Evolutionary conservation across 2,797 vertebrate genomes (phyloP), one percentile per base, ranked within the genome.

Genomic region (Peromyscus nudipes): DNA sequence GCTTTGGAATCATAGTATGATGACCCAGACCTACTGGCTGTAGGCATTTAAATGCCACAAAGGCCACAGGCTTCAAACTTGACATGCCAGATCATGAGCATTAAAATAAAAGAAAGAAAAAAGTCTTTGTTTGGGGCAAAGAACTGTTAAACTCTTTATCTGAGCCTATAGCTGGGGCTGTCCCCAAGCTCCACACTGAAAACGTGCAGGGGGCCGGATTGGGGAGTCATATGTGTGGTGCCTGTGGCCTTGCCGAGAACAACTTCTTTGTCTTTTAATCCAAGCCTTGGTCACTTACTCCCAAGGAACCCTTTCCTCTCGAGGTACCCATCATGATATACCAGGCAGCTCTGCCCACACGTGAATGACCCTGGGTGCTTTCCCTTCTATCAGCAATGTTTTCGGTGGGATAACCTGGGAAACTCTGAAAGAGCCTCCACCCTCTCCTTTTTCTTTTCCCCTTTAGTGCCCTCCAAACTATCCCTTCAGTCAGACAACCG

Each of bases 121-220:
- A 95, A 92, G 23, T 16, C 9, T 81, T 31, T 88, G 40, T 81
- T 31, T 88, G 40, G 82, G 97, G 79, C 96, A 98, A 69, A 97
- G 94, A 97, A 98, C 98, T 99, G 98, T 98, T 99, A 95, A 98
- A 98, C 90, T 98, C 97, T 85, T 98, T 98, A 99, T 98, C 98
- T 98, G 99, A 98, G 98, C 99, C 99, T 98, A 98, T 98, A 99
- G 99, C 99, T 98, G 98, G 97, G 97, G 98, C 98, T 99, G 99
- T 99, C 98, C 98, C 98, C 97, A 98, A 99, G 98, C 97, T 77
- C 97, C 98, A 85, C 96, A 98, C 92, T 99, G 97, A 98, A 99
- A 98, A 98, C 98, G 97, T 98, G 97, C 98, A 95, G 89, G 96
- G 98, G 98, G 98, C 98, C 96, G 98, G 98, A 98, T 98, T 98